Conservation (phyloP, 2,888 invertebrate species). For the Parnassius glacialis region DNA sequence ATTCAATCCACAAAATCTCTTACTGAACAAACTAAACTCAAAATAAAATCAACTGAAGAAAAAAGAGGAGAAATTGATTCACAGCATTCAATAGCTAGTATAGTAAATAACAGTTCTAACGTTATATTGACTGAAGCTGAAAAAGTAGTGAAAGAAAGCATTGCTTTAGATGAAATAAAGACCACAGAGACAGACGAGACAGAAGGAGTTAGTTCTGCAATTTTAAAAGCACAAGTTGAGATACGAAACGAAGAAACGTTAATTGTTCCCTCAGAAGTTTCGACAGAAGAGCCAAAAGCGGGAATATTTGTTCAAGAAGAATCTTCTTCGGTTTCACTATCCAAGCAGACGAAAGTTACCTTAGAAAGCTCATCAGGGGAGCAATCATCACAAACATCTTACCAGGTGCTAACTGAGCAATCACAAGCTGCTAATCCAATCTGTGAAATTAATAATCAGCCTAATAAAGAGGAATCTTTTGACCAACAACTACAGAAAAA, state of each 20-base stretch:
- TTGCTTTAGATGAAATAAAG: constrained; percentile 21
- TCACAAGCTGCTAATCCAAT: constrained; percentile 21
- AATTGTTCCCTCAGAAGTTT: constrained; percentile 14
- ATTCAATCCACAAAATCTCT: constrained; percentile 47
- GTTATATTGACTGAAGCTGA: constrained; percentile 34
- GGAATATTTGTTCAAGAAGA: constrained; percentile 26
- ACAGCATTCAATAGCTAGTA: constrained; percentile 27
- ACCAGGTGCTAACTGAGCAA: constrained; percentile 26
- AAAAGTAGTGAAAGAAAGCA: constrained; percentile 34
- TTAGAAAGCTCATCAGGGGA: constrained; percentile 30
- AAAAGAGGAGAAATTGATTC: constrained; percentile 23
- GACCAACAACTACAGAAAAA: constrained; percentile 5
- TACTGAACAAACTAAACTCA: constrained; percentile 45
- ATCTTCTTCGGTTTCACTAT: constrained; percentile 23
- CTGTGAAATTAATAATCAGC: constrained; percentile 8
- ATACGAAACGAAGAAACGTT: constrained; percentile 27
- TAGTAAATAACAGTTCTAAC: constrained; percentile 3
- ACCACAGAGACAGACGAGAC: constrained; percentile 16
- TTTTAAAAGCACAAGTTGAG: constrained; percentile 28
- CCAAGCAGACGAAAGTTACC: constrained; percentile 21
- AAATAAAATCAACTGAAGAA: constrained; percentile 29
- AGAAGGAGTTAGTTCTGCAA: constrained; percentile 21
- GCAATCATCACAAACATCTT: constrained; percentile 33
- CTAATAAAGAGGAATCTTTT: constrained; percentile 21
- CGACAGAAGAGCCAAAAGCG: constrained; percentile 10